A percentile compares a stretch with the other conserved stretches of the same genome.
Conservation (phyloP, 2,888 invertebrate genomes). For the Tetropium fuscum region DNA sequence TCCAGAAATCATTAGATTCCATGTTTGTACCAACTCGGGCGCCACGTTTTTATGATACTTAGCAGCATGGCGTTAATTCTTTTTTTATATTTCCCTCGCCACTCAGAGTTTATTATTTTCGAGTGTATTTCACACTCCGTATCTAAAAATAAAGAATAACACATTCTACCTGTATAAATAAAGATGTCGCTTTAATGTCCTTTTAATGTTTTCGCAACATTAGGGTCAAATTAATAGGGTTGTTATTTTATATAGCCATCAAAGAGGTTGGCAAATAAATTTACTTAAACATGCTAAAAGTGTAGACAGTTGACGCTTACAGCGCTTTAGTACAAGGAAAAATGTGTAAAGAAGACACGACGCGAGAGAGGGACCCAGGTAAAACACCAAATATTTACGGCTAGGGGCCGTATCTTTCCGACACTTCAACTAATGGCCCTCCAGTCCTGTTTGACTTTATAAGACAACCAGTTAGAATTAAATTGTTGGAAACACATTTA, state of each 20-base stretch:
- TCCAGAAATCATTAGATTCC: too few species aligned
- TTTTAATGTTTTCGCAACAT: conserved; percentile 42
- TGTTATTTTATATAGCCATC: conserved; percentile 54
- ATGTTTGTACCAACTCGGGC: too few species aligned
- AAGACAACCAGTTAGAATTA: conserved; percentile 28
- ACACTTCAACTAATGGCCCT: conserved; percentile 38
- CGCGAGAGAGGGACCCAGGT: conserved; percentile 52
- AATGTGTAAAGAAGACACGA: conserved; percentile 52
- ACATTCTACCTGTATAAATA: conserved; percentile 35
- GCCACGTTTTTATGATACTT: conserved; percentile 28
- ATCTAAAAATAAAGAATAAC: conserved; percentile 33
- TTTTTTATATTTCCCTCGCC: conserved; percentile 34
- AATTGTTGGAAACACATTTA: conserved; percentile 15
- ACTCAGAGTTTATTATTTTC: conserved; percentile 39
- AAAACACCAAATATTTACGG: conserved; percentile 54
- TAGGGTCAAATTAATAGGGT: conserved; percentile 42
- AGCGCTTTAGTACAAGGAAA: conserved; percentile 54
- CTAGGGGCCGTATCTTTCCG: conserved; percentile 47
- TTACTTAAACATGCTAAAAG: conserved; percentile 56
- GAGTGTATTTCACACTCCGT: conserved; percentile 31
- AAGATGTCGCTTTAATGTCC: conserved; percentile 40
- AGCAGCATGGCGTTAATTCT: conserved; percentile 33
- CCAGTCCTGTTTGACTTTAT: conserved; percentile 29
- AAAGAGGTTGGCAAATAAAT: conserved; percentile 58
- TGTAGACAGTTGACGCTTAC: conserved; percentile 58